Base-by-base conservation (phyloP, 37 sponge, comb jelly and placozoan genomes). In the Theonella swinhoei region DNA sequence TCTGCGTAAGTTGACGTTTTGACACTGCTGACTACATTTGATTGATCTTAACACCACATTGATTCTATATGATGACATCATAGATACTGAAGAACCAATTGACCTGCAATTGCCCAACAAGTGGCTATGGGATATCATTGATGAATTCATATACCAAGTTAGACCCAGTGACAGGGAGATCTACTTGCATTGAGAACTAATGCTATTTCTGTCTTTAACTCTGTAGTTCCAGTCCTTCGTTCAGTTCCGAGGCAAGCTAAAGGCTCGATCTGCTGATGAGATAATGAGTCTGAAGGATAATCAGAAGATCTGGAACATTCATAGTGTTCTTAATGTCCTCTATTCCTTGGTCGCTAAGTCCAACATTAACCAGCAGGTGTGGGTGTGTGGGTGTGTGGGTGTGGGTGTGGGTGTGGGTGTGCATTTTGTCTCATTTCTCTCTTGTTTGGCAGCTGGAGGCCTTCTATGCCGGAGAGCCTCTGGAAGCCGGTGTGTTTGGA, bases 41-140 rank as follows among this genome's bases (percentile, higher is more conserved):
- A 22, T 62, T 74, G 22, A 30, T 43, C 62, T 60, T 9, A 4
- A 22, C 37, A 23, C 35, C 30, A 4, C 62, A 24, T 30, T 76
- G 24, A 36, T 23, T 54, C 62, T 5, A 8, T 38, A 32, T 35
- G 8, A 29, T 7, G 11, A 72, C 40, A 7, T 23, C 31, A 54
- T 75, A 93, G 93, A 62, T 67, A 68, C 84, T 29, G 89, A 92
- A 3, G 91, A 86, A 35, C 97, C 99, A 3, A 32, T 99, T 22
- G 87, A 92, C 31, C 38, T 96, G 39, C 95, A 96, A 68, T 74
- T 99, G 38, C 99, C 99, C 29, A 88, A 92, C 65, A 91, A 96
- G 76, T 99, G 99, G 99, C 80, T 99, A 32, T 99, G 99, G 99
- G 97, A 99, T 83, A 99, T 99, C 43, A 89, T 99, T 34, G 97